Conservation (phyloP, 2,888 invertebrate species). For the Hydropsyche betteni region DNA sequence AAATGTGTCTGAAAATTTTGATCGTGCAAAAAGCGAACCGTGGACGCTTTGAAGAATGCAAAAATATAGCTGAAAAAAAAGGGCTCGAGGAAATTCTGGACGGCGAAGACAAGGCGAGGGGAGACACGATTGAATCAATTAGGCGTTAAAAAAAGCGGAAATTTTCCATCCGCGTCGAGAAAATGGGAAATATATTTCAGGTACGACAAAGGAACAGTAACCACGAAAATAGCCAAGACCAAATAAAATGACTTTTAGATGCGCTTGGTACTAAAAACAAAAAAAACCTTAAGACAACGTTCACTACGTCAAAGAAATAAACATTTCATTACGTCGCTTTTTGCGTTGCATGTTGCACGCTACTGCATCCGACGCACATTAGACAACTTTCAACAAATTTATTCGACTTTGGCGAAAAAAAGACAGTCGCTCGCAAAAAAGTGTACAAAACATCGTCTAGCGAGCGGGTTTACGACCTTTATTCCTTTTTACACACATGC, state of each 20-base stretch:
- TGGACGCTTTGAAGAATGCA: slow-evolving; percentile 8
- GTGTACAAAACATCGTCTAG: slow-evolving; percentile 25
- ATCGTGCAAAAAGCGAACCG: neutral
- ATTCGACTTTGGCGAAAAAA: slow-evolving; percentile 25
- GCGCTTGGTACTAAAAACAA: too few species aligned
- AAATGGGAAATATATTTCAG: too few species aligned
- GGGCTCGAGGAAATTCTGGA: neutral
- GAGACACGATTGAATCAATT: slow-evolving; percentile 21
- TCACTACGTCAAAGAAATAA: too few species aligned
- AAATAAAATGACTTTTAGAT: too few species aligned
- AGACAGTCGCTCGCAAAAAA: slow-evolving; percentile 24
- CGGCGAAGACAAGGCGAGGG: neutral
- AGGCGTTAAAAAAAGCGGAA: slow-evolving; percentile 7
- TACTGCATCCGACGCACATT: slow-evolving; percentile 11
- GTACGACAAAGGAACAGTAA: too few species aligned
- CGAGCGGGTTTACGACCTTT: slow-evolving; percentile 27
- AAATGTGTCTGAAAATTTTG: slow-evolving; percentile 20
- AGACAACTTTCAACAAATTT: slow-evolving; percentile 28
- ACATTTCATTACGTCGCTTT: slow-evolving; percentile 11
- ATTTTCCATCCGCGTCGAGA: too few species aligned
- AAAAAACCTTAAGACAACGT: too few species aligned
- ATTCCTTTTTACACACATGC: slow-evolving; percentile 6
- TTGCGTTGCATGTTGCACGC: slow-evolving; percentile 26
- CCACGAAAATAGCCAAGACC: too few species aligned
- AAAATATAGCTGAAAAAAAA: slow-evolving; percentile 1